These are phyloP conservation scores for Montifringilla adamsi DNA, from an alignment of 2,113 vertebrate species.

Conservation along the genomic window DNA sequence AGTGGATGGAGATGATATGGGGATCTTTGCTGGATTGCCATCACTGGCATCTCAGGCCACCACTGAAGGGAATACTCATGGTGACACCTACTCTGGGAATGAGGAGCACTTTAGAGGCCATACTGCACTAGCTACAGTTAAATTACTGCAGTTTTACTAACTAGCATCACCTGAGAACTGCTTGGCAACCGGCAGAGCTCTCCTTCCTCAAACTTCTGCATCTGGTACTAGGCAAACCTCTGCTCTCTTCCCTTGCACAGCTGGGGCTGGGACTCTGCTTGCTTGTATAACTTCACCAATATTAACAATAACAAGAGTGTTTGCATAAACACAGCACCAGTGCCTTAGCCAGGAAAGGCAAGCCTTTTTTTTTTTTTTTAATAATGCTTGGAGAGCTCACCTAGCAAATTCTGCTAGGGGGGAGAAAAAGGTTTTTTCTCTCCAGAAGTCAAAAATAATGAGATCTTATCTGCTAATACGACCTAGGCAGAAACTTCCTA, in stretches of 20 bases:
- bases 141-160: not conserved
- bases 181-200: accelerated
- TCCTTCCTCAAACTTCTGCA: not conserved
- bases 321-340: constrained; percentile 27
- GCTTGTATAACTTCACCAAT: constrained; percentile 34
- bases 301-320: constrained; percentile 28
- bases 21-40: not conserved
- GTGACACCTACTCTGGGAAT: not conserved
- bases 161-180: not conserved
- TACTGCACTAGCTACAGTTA: not conserved
- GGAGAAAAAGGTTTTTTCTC: not conserved
- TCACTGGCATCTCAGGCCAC: not conserved
- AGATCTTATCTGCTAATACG: not conserved
- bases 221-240: not conserved
- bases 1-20: not conserved
- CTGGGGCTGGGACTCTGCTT: constrained; percentile 31
- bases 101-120: not conserved
- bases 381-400: not conserved
- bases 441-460: constrained; percentile 11
- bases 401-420: not conserved
- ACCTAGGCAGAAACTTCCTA: not conserved
- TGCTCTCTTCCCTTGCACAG: not conserved
- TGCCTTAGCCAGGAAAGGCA: not conserved
- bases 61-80: accelerated
- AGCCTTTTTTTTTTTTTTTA: not conserved